Evolutionary conservation across 2,113 vertebrate species (phyloP), one percentile per base, ranked within the genome.

Genomic region (Formicarius rufipectus): DNA sequence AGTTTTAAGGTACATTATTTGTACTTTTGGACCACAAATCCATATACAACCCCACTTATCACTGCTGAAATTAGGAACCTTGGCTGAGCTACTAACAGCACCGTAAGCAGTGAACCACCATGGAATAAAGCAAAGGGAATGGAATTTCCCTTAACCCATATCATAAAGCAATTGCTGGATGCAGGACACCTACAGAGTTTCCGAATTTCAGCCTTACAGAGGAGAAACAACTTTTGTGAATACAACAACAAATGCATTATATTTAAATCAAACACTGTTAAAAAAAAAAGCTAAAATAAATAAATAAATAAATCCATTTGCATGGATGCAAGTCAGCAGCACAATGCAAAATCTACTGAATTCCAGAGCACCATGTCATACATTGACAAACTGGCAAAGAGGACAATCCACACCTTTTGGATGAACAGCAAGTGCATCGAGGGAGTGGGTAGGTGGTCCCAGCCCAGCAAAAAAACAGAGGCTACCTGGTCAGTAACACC

Each of bases 1-100:
- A n/a, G 49, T 76, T 96, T 93, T 78, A 87, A 89, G 66, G 66
- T 37, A 76, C 30, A 37, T 82, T 84, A 88, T 79, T 84, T 78
- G 21, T 86, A 84, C 64, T 68, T 73, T 64, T 47, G 49, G 39
- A 67, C 62, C 91, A 90, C 64, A 90, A 87, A 91, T 53, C 37
- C 30, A 8, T 71, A 56, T 53, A 76, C 64, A 86, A 80, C 59
- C 73, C 47, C n/a, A 27, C 50, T 91, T 72, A 40, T 9, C 76
- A 67, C 60, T 7, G 9, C 52, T 90, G 63, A 91, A 60, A 83
- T 80, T 52, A 50, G 59, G 40, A 67, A 9, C 58, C 28, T 30
- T 35, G 52, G 69, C 73, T 87, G 50, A 55, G 35, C 60, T 60
- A 58, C 33, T 62, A 42, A 31, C 23, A 64, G 63, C 59, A 55